Evolutionary conservation across 2,797 vertebrate species (phyloP).

Genomic region (Tadarida brasiliensis): DNA sequence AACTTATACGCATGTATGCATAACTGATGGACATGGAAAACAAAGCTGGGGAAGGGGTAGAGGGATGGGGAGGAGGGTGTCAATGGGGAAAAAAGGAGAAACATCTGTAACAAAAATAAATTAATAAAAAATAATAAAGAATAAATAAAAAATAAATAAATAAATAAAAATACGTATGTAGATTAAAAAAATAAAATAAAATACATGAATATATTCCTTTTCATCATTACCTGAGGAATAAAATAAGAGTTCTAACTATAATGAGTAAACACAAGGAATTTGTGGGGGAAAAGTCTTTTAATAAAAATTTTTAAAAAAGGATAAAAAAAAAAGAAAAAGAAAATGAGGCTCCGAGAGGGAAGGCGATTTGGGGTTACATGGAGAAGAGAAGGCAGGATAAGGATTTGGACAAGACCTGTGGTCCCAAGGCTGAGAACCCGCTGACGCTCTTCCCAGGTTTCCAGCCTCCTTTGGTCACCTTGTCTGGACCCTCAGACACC

Average conservation of each 20-base stretch:
- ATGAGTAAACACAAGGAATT: conserved; percentile 27
- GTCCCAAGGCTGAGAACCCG: neutral
- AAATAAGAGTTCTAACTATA: conserved; percentile 54
- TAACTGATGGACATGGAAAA: too few relatives aligned
- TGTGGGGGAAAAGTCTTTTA: conserved; percentile 40
- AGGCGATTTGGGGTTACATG: neutral
- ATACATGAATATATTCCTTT: neutral
- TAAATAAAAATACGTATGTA: too few relatives aligned
- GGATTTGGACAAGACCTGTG: too few relatives aligned
- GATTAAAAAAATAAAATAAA: too few relatives aligned
- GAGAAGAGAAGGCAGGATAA: neutral
- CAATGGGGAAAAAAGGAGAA: too few relatives aligned
- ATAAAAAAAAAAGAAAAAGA: too few relatives aligned
- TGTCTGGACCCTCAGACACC: neutral
- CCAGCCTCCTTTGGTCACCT: fast-evolving
- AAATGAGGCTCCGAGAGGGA: neutral
- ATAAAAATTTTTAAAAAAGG: neutral
- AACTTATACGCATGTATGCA: too few relatives aligned
- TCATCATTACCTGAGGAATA: conserved; percentile 37
- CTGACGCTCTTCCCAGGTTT: neutral
- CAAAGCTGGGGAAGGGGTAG: too few relatives aligned
- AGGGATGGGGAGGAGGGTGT: too few relatives aligned
- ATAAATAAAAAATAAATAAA: too few relatives aligned
- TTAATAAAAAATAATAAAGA: too few relatives aligned
- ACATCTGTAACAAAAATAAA: too few relatives aligned